Evolutionary conservation across 2,113 vertebrate species (phyloP), one percentile per base, ranked within the genome.

Genomic region (Stegastes partitus): DNA sequence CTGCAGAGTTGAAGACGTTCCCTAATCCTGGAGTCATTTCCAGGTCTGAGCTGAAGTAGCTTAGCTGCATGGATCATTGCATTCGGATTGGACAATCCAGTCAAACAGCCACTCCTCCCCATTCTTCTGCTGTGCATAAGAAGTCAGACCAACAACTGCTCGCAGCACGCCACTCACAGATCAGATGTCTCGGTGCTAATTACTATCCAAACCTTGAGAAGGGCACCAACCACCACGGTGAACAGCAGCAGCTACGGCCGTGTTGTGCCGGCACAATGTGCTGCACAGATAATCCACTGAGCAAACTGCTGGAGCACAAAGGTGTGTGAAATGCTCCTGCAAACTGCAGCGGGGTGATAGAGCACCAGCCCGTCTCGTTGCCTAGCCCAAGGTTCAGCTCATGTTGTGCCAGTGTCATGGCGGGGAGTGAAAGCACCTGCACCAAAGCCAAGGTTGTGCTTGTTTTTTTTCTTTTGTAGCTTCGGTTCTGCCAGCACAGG

Each of bases 271-370:
- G 22, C 45, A 57, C 59, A 70, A 77, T 61, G 12, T 66, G 39
- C 23, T 54, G 44, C 59, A 58, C 58, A 79, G 10, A 42, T 62
- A 55, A 39, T 61, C 47, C 28, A 55, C 22, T 42, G 12, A 70
- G 47, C 42, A 65, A 67, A 78, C 21, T 22, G 16, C 47, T 61
- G 37, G 78, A 19, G 39, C 21, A 23, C 59, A 50, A 37, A 25
- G 19, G 51, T 45, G 49, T 68, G 42, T 62, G 49, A 79, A 77
- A 82, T 72, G 68, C 66, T 2, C 2, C 15, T 72, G 50, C 70
- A 56, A 1, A 28, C 69, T 66, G 57, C 62, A 81, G 45, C 53
- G 42, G 45, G 39, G 66, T 74, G 47, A 83, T 49, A 70, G 53
- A 72, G 55, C 19, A 19, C 22, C 11, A 44, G 51, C 15, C 39